phyloP scores from a whole-genome alignment of 2,888 invertebrate species.

The Orthonevra nobilis region DNA sequence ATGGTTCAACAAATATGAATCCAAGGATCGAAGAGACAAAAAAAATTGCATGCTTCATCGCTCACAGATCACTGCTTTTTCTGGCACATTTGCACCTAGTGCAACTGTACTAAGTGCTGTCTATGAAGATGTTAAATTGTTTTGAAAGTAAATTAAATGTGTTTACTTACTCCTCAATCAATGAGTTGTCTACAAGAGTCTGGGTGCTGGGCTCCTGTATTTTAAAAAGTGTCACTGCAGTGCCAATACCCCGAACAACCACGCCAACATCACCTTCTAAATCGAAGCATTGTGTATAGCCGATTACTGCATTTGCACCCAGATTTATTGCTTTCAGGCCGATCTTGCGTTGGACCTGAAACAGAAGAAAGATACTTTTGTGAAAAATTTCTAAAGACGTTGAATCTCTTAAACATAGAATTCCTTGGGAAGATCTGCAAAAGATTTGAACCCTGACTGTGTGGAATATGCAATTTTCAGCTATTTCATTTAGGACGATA shows the following conservation, averaged over 20 bases:
- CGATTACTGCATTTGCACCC: conserved; percentile 97
- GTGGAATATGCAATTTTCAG: no score
- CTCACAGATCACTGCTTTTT: neutral
- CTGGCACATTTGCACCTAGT: conserved; percentile 16
- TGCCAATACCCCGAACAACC: conserved; percentile 96
- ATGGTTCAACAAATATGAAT: neutral
- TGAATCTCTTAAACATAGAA: no score
- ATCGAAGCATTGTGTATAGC: conserved; percentile 97
- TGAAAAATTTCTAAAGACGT: no score
- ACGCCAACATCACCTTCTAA: conserved; percentile 98
- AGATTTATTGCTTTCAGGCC: conserved; percentile 95
- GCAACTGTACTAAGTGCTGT: conserved; percentile 16
- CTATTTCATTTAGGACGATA: no score
- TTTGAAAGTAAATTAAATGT: neutral
- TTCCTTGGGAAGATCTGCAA: no score
- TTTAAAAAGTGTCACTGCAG: conserved; percentile 88
- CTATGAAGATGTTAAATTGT: conserved; percentile 1
- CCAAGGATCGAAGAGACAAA: conserved; percentile 2
- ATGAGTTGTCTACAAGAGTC: conserved; percentile 79
- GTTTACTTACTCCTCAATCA: conserved; percentile 84
- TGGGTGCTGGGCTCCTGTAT: conserved; percentile 80
- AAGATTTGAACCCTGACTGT: no score
- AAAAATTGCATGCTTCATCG: conserved; percentile 12
- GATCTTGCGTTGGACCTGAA: conserved; percentile 91
- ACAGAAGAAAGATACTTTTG: no score